Percentiles rank a stretch among this genome's conserved stretches.
Conservation (phyloP, 2,797 vertebrate genomes). For the Poecile montanus region DNA sequence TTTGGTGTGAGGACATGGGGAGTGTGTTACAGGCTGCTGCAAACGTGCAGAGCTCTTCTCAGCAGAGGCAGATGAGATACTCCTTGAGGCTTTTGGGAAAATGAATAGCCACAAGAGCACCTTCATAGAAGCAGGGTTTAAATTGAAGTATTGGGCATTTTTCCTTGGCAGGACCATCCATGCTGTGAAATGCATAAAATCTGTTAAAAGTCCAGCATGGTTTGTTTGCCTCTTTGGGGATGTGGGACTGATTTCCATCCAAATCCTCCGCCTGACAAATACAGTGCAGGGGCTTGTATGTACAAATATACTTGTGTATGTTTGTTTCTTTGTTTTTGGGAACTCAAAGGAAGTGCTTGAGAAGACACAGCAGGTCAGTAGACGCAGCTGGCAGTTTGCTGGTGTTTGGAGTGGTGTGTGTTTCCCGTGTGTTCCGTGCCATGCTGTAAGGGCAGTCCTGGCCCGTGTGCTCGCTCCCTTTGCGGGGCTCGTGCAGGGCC, state of each 20-base stretch:
- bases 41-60: background rate
- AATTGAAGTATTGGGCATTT: background rate
- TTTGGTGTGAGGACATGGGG: accelerated
- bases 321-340: background rate
- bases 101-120: background rate
- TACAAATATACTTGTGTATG: background rate
- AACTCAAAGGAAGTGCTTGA: background rate
- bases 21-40: background rate
- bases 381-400: background rate
- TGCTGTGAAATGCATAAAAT: background rate
- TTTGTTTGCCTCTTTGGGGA: background rate
- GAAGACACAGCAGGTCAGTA: background rate
- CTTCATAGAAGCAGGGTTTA: background rate
- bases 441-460: accelerated
- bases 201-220: background rate
- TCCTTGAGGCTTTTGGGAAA: background rate
- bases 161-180: background rate
- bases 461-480: background rate
- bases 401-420: background rate
- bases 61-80: background rate
- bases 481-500: too few relatives aligned
- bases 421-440: accelerated
- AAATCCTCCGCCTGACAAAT: background rate
- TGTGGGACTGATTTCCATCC: background rate
- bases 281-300: background rate